These are phyloP conservation scores for Macrophya alboannulata DNA, from an alignment of 2,888 invertebrate species.

Conservation along the genomic window DNA sequence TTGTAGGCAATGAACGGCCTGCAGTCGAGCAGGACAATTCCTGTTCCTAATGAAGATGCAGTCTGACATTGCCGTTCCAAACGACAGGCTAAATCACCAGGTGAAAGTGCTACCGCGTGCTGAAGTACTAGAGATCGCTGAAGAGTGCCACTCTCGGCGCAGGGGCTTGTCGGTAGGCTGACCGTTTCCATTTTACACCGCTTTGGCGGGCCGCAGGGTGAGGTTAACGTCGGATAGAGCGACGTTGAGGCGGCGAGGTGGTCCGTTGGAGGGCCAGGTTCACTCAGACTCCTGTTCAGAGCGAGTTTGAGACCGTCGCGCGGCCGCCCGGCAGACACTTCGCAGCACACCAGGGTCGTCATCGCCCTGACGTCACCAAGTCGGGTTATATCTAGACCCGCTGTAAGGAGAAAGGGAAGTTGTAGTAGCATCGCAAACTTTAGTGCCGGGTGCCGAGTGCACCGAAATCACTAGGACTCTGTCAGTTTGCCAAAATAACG, in stretches of 20 bases:
- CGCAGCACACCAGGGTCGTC: slow-evolving; percentile 82
- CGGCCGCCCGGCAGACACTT: slow-evolving; percentile 79
- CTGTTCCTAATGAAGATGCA: slow-evolving; percentile 31
- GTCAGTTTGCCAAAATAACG: slow-evolving; percentile 34
- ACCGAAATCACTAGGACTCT: slow-evolving; percentile 29
- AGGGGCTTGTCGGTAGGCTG: slow-evolving; percentile 82
- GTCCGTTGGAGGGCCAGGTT: slow-evolving; percentile 81
- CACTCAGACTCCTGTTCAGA: slow-evolving; percentile 83
- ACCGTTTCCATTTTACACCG: slow-evolving; percentile 83
- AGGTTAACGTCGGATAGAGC: slow-evolving; percentile 59
- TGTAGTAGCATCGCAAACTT: slow-evolving; percentile 30
- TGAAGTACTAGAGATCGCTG: slow-evolving; percentile 81
- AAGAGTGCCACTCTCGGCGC: slow-evolving; percentile 82
- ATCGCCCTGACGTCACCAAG: slow-evolving; percentile 70
- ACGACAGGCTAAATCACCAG: slow-evolving; percentile 81
- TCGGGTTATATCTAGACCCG: slow-evolving; percentile 78
- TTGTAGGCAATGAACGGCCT: slow-evolving; percentile 88
- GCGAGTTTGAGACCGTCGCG: slow-evolving; percentile 83
- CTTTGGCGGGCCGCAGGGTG: slow-evolving; percentile 79
- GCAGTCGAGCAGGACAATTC: slow-evolving; percentile 84
- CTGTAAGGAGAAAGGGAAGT: slow-evolving; percentile 64
- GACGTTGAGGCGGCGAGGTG: slow-evolving; percentile 70
- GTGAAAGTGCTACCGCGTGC: slow-evolving; percentile 81
- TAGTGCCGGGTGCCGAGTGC: slow-evolving; percentile 56
- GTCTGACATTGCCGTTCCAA: slow-evolving; percentile 67